phyloP scores from a whole-genome alignment of 2,888 invertebrate species.

The Seira ritae region DNA sequence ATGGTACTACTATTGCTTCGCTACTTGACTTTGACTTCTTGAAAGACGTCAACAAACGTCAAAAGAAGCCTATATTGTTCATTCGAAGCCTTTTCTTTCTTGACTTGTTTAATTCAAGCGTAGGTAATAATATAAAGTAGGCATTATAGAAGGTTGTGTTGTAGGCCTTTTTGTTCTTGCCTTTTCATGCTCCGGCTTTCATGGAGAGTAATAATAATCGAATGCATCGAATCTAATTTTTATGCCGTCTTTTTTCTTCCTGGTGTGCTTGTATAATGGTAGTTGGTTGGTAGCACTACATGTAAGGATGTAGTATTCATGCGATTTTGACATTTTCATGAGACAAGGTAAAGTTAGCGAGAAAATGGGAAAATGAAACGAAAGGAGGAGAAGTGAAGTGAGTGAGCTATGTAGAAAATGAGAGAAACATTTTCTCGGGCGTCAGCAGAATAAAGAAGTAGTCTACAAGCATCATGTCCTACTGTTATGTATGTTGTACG shows the following conservation, averaged over 20 bases:
- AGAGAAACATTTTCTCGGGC: slow-evolving; percentile 26
- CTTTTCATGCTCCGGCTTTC: background rate
- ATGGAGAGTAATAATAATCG: background rate
- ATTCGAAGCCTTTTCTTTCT: background rate
- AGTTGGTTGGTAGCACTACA: background rate
- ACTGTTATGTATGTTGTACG: too few relatives aligned
- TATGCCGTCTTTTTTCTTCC: background rate
- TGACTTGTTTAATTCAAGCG: too few relatives aligned
- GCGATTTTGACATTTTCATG: slow-evolving; percentile 58
- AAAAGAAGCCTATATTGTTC: background rate
- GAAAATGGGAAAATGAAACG: background rate
- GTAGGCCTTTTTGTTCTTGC: background rate
- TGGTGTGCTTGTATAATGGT: background rate
- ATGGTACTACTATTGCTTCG: background rate
- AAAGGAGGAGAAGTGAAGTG: slow-evolving; percentile 5
- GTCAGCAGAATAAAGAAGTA: slow-evolving; percentile 20
- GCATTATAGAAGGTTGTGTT: background rate
- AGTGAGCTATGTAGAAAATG: background rate
- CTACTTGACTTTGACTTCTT: background rate
- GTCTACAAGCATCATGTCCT: slow-evolving; percentile 14
- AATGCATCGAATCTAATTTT: background rate
- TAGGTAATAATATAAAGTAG: too few relatives aligned
- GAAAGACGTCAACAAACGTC: background rate
- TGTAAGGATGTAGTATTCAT: slow-evolving; percentile 30
- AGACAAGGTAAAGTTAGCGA: background rate